These are phyloP conservation scores for Rotaria magnacalcarata DNA, from an alignment of 2,888 invertebrate genomes.

Conservation along the genomic window DNA sequence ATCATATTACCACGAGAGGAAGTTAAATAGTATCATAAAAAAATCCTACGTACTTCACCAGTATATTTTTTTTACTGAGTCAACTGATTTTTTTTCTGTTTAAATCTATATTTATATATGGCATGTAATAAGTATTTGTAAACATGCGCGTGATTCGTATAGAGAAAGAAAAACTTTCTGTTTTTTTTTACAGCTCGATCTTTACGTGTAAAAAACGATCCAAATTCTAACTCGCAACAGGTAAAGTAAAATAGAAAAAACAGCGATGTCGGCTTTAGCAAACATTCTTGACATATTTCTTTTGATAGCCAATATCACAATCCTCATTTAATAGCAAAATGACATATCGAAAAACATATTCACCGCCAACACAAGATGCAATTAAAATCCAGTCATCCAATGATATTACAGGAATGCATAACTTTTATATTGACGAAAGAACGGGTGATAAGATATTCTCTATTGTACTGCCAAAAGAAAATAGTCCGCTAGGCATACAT, in stretches of 20 bases:
- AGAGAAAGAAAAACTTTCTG: too few relatives aligned
- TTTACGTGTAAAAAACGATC: slow-evolving; percentile 8
- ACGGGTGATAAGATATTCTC: slow-evolving; percentile 20
- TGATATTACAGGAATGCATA: slow-evolving; percentile 2
- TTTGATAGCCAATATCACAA: too few relatives aligned
- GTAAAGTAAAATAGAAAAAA: neutral
- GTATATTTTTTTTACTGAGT: too few relatives aligned
- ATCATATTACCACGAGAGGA: too few relatives aligned
- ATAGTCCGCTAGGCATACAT: slow-evolving; percentile 41
- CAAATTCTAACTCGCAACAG: neutral
- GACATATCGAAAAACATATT: neutral
- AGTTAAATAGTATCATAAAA: too few relatives aligned
- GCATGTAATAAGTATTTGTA: too few relatives aligned
- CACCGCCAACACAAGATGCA: neutral
- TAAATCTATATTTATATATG: too few relatives aligned
- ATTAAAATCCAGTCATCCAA: neutral
- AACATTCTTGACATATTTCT: too few relatives aligned
- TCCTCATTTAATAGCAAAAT: neutral
- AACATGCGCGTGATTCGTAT: too few relatives aligned
- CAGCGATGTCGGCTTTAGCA: too few relatives aligned
- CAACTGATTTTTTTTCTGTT: too few relatives aligned
- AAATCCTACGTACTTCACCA: too few relatives aligned
- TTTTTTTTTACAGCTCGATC: slow-evolving; percentile 23
- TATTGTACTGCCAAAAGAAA: slow-evolving; percentile 15
- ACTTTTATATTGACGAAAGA: neutral